Evolutionary conservation across 2,888 invertebrate genomes (phyloP).

Genomic region (Quadriops clusia): DNA sequence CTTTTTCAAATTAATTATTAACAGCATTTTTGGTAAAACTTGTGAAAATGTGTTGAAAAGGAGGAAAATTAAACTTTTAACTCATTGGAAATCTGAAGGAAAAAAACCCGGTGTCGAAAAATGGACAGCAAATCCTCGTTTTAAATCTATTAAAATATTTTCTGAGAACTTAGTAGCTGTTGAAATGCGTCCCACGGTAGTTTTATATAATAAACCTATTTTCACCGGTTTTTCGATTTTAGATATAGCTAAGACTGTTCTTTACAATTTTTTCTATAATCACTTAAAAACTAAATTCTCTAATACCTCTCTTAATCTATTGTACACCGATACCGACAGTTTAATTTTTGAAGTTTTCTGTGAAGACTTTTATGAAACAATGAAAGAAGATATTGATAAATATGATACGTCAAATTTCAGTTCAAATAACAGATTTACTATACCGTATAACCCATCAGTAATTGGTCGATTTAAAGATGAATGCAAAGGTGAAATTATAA

Average conservation of each 20-base stretch:
- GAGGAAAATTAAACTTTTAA: slow-evolving; percentile 24
- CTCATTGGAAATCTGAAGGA: slow-evolving; percentile 18
- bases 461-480: slow-evolving; percentile 4
- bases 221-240: slow-evolving; percentile 31
- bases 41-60: slow-evolving; percentile 33
- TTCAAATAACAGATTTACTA: neutral
- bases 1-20: slow-evolving; percentile 28
- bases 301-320: slow-evolving; percentile 17
- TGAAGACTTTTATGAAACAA: slow-evolving; percentile 26
- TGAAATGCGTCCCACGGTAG: slow-evolving; percentile 21
- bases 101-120: slow-evolving; percentile 24
- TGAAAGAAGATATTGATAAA: slow-evolving; percentile 14
- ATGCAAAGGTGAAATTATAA: slow-evolving; percentile 1
- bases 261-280: slow-evolving; percentile 31
- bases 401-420: slow-evolving; percentile 3
- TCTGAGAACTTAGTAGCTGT: slow-evolving; percentile 25
- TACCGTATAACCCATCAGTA: neutral
- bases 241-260: slow-evolving; percentile 30
- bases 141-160: slow-evolving; percentile 24
- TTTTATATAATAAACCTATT: slow-evolving; percentile 29
- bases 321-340: slow-evolving; percentile 25
- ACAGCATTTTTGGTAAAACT: slow-evolving; percentile 26
- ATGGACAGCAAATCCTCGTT: slow-evolving; percentile 25
- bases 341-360: slow-evolving; percentile 24
- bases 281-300: slow-evolving; percentile 22